These are phyloP conservation scores for Morinoia aosen DNA, from an alignment of 2,888 invertebrate genomes.

Conservation along the genomic window DNA sequence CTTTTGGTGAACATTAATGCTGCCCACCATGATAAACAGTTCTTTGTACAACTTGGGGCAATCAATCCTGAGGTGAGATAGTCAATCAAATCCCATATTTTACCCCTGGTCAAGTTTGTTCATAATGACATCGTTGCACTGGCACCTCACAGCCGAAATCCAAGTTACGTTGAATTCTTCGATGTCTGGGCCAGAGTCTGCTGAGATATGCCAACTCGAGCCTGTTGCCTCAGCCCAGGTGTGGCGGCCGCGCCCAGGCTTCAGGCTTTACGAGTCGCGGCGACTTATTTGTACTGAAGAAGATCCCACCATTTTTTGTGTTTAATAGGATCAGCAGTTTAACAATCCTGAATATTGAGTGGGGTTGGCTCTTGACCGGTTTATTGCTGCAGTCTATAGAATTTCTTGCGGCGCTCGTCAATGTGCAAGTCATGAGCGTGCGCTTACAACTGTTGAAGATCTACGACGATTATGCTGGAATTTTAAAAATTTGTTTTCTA, in stretches of 20 bases:
- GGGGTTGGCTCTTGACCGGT: background rate
- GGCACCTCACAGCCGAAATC: background rate
- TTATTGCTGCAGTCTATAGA: background rate
- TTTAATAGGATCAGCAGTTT: background rate
- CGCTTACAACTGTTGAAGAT: background rate
- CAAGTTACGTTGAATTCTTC: background rate
- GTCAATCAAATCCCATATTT: background rate
- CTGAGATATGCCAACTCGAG: background rate
- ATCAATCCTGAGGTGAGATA: background rate
- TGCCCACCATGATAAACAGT: background rate
- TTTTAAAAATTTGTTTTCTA: background rate
- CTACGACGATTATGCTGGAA: background rate
- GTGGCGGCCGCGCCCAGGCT: slow-evolving; percentile 14
- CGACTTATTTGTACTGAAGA: slow-evolving; percentile 24
- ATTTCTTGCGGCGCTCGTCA: background rate
- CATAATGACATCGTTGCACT: background rate
- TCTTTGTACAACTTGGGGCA: background rate
- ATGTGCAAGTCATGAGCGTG: background rate
- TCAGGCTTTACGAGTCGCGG: background rate
- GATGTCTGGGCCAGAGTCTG: background rate
- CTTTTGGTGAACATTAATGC: background rate
- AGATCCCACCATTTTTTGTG: slow-evolving; percentile 1
- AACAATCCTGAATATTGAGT: background rate
- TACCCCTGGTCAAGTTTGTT: background rate
- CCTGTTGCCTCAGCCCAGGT: background rate